Conservation (phyloP, 2,797 vertebrate species). For the Neoniphon sammara region DNA sequence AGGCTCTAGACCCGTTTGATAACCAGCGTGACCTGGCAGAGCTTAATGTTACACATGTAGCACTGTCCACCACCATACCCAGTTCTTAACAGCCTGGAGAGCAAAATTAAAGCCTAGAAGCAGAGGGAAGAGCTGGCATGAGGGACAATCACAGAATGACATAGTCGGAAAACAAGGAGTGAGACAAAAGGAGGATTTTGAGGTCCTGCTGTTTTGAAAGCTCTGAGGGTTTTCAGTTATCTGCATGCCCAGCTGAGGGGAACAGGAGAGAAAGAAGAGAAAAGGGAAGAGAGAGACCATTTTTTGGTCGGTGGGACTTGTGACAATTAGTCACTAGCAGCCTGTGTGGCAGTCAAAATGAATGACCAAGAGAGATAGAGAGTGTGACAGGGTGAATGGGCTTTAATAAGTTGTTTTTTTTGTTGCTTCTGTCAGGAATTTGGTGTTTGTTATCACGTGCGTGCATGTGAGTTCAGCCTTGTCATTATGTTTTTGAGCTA, state of each 20-base stretch:
- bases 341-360: neutral
- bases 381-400: neutral
- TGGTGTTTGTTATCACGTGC: constrained; percentile 1
- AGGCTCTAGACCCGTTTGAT: constrained; percentile 11
- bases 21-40: constrained; percentile 22
- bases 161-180: constrained; percentile 6
- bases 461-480: constrained; percentile 1
- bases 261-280: constrained; percentile 24
- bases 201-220: constrained; percentile 40
- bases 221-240: constrained; percentile 49
- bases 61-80: neutral
- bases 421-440: constrained; percentile 34
- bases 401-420: constrained; percentile 15
- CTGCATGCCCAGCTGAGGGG: constrained; percentile 10
- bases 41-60: constrained; percentile 25
- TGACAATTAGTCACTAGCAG: constrained; percentile 19
- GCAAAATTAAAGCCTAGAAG: no score
- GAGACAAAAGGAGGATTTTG: constrained; percentile 35
- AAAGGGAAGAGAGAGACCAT: constrained; percentile 8
- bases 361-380: neutral
- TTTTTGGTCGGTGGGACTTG: neutral
- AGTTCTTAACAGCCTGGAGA: constrained; percentile 13
- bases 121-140: constrained; percentile 6
- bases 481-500: no score
- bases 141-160: constrained; percentile 19